phyloP scores from a whole-genome alignment of 2,797 vertebrate genomes.

The Dromococcyx pavoninus region DNA sequence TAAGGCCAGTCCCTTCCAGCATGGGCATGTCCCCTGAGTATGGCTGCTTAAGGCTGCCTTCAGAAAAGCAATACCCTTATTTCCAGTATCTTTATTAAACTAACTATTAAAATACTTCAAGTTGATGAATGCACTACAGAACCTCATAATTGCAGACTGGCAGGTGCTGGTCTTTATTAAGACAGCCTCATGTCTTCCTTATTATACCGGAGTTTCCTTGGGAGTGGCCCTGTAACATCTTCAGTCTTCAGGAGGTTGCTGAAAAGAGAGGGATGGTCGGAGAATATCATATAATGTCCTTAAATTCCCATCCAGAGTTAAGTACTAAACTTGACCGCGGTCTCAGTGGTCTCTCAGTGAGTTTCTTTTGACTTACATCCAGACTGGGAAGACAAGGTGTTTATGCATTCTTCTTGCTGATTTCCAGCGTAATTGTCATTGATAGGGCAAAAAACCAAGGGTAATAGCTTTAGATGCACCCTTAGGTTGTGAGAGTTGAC shows the following conservation, averaged over 20 bases:
- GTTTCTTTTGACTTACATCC: neutral
- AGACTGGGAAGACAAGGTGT: neutral
- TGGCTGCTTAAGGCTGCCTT: neutral
- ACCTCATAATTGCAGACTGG: neutral
- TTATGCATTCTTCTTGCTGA: neutral
- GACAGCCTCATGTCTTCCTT: neutral
- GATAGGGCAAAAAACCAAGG: neutral
- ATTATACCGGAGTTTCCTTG: neutral
- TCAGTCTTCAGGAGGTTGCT: neutral
- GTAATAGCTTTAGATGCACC: neutral
- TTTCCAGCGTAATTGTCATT: neutral
- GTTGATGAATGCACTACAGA: neutral
- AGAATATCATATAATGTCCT: neutral
- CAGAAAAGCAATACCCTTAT: neutral
- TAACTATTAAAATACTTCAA: neutral
- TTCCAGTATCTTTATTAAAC: neutral
- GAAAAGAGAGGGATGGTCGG: neutral
- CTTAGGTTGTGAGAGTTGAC: neutral
- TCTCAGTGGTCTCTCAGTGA: neutral
- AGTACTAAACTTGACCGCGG: neutral
- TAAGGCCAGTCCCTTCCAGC: neutral
- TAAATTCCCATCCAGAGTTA: neutral
- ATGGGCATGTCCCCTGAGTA: neutral
- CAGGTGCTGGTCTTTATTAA: neutral
- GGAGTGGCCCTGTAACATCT: neutral